These are phyloP conservation scores for Ferdinandea cuprea DNA, from an alignment of 2,888 invertebrate species.

Conservation along the genomic window DNA sequence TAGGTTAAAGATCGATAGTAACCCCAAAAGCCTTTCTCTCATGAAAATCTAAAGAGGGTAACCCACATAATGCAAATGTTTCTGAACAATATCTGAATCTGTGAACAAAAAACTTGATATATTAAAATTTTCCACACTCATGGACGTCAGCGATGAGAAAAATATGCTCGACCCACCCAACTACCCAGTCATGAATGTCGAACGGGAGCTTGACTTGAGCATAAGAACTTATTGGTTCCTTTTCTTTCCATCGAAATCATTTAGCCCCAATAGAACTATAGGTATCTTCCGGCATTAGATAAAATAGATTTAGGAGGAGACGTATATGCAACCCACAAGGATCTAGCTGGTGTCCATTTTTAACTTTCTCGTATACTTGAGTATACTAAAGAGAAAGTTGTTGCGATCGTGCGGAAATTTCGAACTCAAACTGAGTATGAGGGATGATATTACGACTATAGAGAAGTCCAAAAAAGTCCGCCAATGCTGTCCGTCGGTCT, in stretches of 20 bases:
- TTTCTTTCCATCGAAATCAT: conserved; percentile 13
- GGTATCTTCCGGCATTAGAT: conserved; percentile 47
- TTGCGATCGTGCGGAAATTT: too few relatives aligned
- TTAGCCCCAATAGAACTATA: conserved; percentile 11
- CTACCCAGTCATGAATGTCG: conserved; percentile 41
- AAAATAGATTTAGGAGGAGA: conserved; percentile 41
- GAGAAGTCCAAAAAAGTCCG: too few relatives aligned
- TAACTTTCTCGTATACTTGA: too few relatives aligned
- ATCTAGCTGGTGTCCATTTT: conserved; percentile 2
- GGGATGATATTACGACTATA: too few relatives aligned
- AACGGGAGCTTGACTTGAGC: conserved; percentile 33
- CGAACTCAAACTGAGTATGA: too few relatives aligned
- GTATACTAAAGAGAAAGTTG: too few relatives aligned
- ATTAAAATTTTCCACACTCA: conserved; percentile 50
- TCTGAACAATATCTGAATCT: conserved; percentile 22
- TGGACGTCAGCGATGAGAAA: background rate
- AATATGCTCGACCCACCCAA: background rate
- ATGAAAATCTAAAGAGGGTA: conserved; percentile 10
- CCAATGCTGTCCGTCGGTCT: too few relatives aligned
- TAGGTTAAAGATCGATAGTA: conserved; percentile 38
- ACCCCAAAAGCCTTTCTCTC: conserved; percentile 5
- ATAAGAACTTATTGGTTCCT: conserved; percentile 47
- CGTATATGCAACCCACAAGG: conserved; percentile 22
- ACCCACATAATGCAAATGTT: conserved; percentile 14
- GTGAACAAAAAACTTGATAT: conserved; percentile 41